These are phyloP conservation scores for Dendropsophus ebraccatus DNA, from an alignment of 2,113 vertebrate species.

Conservation along the genomic window DNA sequence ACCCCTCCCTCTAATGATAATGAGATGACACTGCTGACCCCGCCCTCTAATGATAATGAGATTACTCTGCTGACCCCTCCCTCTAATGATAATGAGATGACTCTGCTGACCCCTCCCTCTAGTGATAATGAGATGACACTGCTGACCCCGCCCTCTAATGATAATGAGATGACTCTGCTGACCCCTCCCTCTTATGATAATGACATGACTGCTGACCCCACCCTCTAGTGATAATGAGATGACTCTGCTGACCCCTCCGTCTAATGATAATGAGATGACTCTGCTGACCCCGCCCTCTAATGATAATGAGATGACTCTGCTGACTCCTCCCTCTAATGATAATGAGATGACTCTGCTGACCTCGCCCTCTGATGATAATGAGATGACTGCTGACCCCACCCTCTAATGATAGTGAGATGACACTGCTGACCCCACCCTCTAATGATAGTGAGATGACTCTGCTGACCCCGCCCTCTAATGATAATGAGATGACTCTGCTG, in stretches of 20 bases:
- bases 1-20: neutral
- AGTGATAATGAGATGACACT: neutral
- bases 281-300: neutral
- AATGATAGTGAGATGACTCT: neutral
- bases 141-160: neutral
- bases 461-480: neutral
- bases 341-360: neutral
- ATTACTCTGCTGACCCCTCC: neutral
- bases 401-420: no score
- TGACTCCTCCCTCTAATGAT: neutral
- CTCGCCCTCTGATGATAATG: neutral
- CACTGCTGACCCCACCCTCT: neutral
- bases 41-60: neutral
- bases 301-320: neutral
- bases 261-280: neutral
- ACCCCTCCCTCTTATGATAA: neutral
- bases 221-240: neutral
- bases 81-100: neutral
- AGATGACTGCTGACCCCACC: no score
- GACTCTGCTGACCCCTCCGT: neutral
- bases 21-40: neutral
- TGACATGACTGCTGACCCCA: neutral
- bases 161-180: neutral
- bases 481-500: neutral
- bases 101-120: neutral